A percentile compares a stretch with the other conserved stretches of the same genome.
phyloP scores from a whole-genome alignment of 92 coral and sea anemone genomes.

The Porites cylindrica region DNA sequence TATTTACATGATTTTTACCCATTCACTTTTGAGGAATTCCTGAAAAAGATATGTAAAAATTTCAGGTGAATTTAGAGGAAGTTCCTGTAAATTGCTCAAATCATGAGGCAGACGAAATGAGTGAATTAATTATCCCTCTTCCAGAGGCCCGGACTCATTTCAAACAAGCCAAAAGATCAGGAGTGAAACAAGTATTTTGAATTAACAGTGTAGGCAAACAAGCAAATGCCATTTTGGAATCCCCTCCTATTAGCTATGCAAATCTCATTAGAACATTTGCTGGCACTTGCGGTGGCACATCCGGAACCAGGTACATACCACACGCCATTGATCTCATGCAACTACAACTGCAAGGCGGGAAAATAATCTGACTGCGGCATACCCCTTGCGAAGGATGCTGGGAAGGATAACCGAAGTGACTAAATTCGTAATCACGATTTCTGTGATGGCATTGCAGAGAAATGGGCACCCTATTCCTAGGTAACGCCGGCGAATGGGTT shows the following conservation, averaged over 20 bases:
- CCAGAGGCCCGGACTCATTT: too few relatives aligned
- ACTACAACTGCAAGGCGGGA: constrained; percentile 71
- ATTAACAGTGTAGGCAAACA: too few relatives aligned
- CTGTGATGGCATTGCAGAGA: not conserved
- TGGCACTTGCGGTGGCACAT: constrained; percentile 6
- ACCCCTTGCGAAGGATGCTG: constrained; percentile 25
- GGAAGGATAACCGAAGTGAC: not conserved
- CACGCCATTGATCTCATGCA: constrained; percentile 46
- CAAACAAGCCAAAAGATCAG: too few relatives aligned
- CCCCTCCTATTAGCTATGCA: not conserved
- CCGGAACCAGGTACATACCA: constrained; percentile 23
- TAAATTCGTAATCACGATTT: not conserved
- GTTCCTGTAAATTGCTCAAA: too few relatives aligned
- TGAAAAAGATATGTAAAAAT: too few relatives aligned
- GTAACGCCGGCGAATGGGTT: not conserved
- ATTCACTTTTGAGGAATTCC: too few relatives aligned
- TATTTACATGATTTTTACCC: too few relatives aligned
- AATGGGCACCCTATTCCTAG: not conserved
- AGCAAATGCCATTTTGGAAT: not conserved
- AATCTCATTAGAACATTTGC: constrained; percentile 24
- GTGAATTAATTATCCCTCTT: too few relatives aligned
- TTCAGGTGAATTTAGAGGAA: too few relatives aligned
- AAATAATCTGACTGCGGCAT: constrained; percentile 71
- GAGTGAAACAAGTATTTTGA: too few relatives aligned
- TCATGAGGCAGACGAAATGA: too few relatives aligned